phyloP scores from a whole-genome alignment of 2,113 vertebrate genomes.

The Crotalus helleri region DNA sequence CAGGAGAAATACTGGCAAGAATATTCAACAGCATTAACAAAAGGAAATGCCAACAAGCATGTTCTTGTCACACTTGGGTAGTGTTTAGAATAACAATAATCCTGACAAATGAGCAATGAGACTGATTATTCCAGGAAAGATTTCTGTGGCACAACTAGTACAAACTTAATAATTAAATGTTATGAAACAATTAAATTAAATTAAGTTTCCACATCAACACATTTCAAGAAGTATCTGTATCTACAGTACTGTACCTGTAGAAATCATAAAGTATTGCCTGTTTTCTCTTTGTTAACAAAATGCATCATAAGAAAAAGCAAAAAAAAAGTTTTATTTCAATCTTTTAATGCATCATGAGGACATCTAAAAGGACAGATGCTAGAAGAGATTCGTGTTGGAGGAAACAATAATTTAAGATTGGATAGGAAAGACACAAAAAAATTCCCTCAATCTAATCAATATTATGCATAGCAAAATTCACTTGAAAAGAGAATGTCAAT shows the following conservation, averaged over 20 bases:
- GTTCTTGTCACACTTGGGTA: neutral
- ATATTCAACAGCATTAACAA: neutral
- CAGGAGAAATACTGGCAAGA: neutral
- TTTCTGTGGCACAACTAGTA: neutral
- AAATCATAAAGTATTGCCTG: slow-evolving; percentile 37
- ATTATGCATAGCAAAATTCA: neutral
- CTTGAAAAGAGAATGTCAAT: neutral
- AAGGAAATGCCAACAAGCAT: neutral
- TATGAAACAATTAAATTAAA: neutral
- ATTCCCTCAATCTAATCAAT: neutral
- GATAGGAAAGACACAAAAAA: neutral
- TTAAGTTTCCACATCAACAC: neutral
- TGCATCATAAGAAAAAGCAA: neutral
- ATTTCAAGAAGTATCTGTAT: neutral
- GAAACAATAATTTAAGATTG: slow-evolving; percentile 18
- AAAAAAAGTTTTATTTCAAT: slow-evolving; percentile 4
- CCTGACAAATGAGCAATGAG: neutral
- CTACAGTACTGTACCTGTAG: neutral
- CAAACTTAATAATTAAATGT: neutral
- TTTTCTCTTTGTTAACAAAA: neutral
- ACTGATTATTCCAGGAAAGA: neutral
- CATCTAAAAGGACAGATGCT: slow-evolving; percentile 18
- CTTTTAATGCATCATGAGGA: neutral
- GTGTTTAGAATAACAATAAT: neutral
- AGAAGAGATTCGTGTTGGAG: slow-evolving; percentile 2